Evolutionary conservation across 2,888 invertebrate species (phyloP), one percentile per base, ranked within the genome.

Genomic region (Vanessa cardui): DNA sequence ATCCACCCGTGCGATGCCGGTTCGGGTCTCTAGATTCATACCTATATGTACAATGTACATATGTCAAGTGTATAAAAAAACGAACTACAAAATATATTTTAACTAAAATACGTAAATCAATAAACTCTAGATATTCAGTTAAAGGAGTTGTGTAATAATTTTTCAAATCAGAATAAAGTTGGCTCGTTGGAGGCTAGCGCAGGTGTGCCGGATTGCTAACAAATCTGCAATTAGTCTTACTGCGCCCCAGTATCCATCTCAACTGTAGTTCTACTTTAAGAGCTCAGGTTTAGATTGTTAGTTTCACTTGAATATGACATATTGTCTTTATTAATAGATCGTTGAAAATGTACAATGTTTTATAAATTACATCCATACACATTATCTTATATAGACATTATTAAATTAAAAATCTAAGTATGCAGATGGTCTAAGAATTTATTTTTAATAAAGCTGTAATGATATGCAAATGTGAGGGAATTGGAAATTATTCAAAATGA

Each of bases 161-260:
- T 47, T 68, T 64, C 49, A 39, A 56, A 61, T 56, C 52, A 60
- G 54, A 49, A 59, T 46, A 46, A 64, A 64, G 63, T 63, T 63
- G 33, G 52, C 47, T 45, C 52, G 39, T 52, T 21, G 62, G 31
- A 44, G 62, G 58, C 21, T 50, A 52, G 65, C 52, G 52, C 63
- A 63, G 67, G 63, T 68, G 63, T 60, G 59, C 26, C 21, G 26
- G 63, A 64, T 60, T 59, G 46, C 58, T 58, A 64, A 64, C 68
- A 64, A 62, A 67, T 63, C 58, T 64, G 64, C 64, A 68, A 64
- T 68, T 68, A 68, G 63, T 56, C 56, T 39, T 9, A 56, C 56
- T 18, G 39, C 26, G 56, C 20, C 39, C 39, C 56, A 8, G 56
- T 39, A 56, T 56, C 20, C 56, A 39, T 56, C 56, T 56, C 56